Conservation (phyloP, 2,888 invertebrate species). For the Euplagia quadripunctaria region DNA sequence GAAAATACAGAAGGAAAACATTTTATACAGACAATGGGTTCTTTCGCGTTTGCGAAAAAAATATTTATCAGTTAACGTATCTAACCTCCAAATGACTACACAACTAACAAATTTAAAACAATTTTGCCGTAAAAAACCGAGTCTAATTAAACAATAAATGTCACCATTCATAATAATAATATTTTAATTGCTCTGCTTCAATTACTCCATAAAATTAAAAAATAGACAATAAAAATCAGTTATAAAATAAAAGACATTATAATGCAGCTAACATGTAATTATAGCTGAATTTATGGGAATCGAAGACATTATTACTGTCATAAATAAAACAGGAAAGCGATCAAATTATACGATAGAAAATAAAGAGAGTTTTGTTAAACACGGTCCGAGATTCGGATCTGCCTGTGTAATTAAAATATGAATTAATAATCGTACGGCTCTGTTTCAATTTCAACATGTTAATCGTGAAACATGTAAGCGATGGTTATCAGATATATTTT, state of each 20-base stretch:
- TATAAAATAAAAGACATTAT: conserved; percentile 51
- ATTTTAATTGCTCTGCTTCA: conserved; percentile 21
- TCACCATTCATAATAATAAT: conserved; percentile 13
- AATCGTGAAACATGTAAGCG: conserved; percentile 3
- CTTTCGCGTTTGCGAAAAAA: too few relatives aligned
- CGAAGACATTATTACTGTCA: conserved; percentile 67
- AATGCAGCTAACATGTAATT: conserved; percentile 65
- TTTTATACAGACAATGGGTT: too few relatives aligned
- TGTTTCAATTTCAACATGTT: conserved; percentile 19
- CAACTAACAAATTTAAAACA: too few relatives aligned
- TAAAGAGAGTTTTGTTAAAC: conserved; percentile 19
- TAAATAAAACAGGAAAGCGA: conserved; percentile 66
- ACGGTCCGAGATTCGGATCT: conserved; percentile 17
- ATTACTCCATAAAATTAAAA: conserved; percentile 18
- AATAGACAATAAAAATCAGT: conserved; percentile 26
- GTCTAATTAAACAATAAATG: conserved; percentile 3
- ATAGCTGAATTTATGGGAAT: conserved; percentile 70
- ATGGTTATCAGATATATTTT: conserved; percentile 9
- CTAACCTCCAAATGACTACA: too few relatives aligned
- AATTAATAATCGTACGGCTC: conserved; percentile 20
- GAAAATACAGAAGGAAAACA: too few relatives aligned
- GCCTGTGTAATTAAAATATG: conserved; percentile 35
- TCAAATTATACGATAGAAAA: conserved; percentile 62
- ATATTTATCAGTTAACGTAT: too few relatives aligned
- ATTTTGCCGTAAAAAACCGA: not conserved